Evolutionary conservation across 2,797 vertebrate species (phyloP), one percentile per base, ranked within the genome.

Genomic region (Chromobotia macracanthus): DNA sequence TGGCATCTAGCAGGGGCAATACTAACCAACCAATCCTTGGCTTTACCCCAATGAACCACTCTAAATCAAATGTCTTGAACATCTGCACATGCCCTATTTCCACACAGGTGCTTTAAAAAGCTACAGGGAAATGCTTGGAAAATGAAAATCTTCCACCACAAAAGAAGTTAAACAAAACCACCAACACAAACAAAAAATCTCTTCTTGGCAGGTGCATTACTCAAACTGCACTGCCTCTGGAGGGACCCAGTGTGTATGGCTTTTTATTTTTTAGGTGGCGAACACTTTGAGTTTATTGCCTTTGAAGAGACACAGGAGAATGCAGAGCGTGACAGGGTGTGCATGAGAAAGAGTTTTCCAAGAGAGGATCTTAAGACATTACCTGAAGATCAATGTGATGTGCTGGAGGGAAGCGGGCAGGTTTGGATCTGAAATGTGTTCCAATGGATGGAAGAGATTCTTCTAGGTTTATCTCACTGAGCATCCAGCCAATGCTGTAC

Each of bases 381-480:
- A 56, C 44, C 64, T 74, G 19, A 48, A 75, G 65, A 74, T 75
- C 71, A 70, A 65, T 70, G 71, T 38, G 38, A 75, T 64, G 63
- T 70, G 48, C 71, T 79, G 56, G 18, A 58, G 41, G 65, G 31
- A 66, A 68, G 55, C 58, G 41, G 8, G 38, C 19, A 35, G 48
- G 16, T 69, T 60, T 63, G 48, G 60, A 51, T n/a, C 21, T 72
- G 31, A 19, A 48, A 10, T 68, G 19, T 10, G 31, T 66, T 31
- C 56, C 13, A 61, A 61, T 25, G 50, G 46, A 69, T 51, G n/a
- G 23, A 23, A 67, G 41, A 31, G 70, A 73, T 67, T 82, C 25
- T 70, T 41, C 28, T 78, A 58, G 81, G 38, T 46, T 72, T 83
- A 80, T 83, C 67, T 44, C 58, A 61, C 38, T 18, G 31, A n/a